Evolutionary conservation across 2,888 invertebrate species (phyloP).

Genomic region (Eristalis tenax): DNA sequence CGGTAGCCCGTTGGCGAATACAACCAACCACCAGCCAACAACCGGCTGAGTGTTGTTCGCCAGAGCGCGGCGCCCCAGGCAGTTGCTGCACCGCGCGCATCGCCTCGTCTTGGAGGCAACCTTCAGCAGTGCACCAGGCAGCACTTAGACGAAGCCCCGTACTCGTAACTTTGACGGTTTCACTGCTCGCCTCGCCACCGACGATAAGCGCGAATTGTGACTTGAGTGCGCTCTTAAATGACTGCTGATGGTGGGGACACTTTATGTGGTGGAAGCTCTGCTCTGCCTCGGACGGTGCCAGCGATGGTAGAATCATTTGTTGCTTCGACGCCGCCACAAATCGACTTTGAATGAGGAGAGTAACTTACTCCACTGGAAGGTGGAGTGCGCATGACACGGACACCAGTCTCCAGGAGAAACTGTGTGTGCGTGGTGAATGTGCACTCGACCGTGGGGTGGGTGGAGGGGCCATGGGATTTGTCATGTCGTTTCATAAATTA

Average conservation of each 20-base stretch:
- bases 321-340: conserved; percentile 35
- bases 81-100: not conserved
- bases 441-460: not conserved
- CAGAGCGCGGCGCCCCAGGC: not conserved
- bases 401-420: not conserved
- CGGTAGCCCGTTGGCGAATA: not conserved
- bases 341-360: not conserved
- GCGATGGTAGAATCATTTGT: conserved; percentile 63
- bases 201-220: conserved; percentile 49
- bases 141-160: not conserved
- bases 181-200: conserved; percentile 24
- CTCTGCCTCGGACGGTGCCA: not conserved
- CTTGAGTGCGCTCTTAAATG: conserved; percentile 56
- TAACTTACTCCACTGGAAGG: not conserved
- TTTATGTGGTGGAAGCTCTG: conserved; percentile 50
- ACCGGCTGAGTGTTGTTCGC: conserved; percentile 25
- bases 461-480: conserved; percentile 7
- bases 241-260: conserved; percentile 16
- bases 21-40: conserved; percentile 40
- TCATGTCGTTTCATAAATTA: conserved; percentile 17
- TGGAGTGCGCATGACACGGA: not conserved
- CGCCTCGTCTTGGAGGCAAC: not conserved
- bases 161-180: conserved; percentile 38
- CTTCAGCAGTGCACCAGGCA: not conserved
- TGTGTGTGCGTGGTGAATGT: not conserved